Evolutionary conservation across 2,797 vertebrate species (phyloP), one percentile per base, ranked within the genome.

Genomic region (Silurus aristotelis): DNA sequence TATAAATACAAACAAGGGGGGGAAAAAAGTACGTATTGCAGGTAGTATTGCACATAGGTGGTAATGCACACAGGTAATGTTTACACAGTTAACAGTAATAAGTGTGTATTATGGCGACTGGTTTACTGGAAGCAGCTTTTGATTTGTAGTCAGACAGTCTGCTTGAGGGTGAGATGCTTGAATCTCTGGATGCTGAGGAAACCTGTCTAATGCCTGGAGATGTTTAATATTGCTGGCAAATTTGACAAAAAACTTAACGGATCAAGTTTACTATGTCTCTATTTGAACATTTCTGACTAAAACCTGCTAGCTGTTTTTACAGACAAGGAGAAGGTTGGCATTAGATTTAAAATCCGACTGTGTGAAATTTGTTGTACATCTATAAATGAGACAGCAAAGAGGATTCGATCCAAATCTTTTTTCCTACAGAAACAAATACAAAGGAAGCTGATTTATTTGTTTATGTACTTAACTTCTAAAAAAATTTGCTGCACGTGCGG

Each of bases 161-260:
- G n/a, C 73, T 27, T 76, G 25, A 43, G 73, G 87, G 83, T 88
- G 92, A 63, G 89, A 90, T 38, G 38, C 38, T 38, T 38, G 87
- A 91, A 92, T 43, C 31, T 91, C 91, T 92, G 92, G 93, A 93
- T 89, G 92, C 89, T 80, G 20, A 83, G 86, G 88, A 90, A 90
- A 90, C 92, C 22, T 19, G 5, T 27, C n/a, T 38, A 27, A 77
- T 38, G 27, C 8, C 48, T 48, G 10, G 70, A 72, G 70, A 20
- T 12, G 9, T 43, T 46, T 2, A 48, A 71, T 4, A 20, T 13
- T 10, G 4, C 1, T 3, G 17, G 48, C 9, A 48, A n/a, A 55
- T 82, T 78, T 77, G 66, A 85, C 38, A 17, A 48, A 52, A 72
- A 73, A 15, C 22, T 1, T 15, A 73, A 52, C 5, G 8, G 19